Evolutionary conservation across 2,797 vertebrate genomes (phyloP).

Genomic region (Buphagus erythrorhynchus): DNA sequence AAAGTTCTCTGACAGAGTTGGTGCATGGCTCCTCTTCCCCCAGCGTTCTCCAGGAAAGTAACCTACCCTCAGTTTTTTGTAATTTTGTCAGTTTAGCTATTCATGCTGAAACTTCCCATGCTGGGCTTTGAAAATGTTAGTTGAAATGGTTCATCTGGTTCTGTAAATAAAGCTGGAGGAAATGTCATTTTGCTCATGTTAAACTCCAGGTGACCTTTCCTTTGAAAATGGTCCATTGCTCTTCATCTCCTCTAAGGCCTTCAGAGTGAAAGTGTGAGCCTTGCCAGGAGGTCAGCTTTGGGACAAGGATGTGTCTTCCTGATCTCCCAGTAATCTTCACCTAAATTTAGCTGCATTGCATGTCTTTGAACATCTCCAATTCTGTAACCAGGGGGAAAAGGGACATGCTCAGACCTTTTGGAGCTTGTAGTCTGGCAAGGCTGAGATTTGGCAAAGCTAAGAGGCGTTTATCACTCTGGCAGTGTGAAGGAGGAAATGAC

Average conservation of each 20-base stretch:
- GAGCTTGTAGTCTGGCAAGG: not conserved
- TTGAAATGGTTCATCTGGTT: slow-evolving; percentile 51
- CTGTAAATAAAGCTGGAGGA: slow-evolving; percentile 43
- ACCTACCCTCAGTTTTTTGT: not conserved
- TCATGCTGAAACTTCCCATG: not conserved
- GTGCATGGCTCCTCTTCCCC: not conserved
- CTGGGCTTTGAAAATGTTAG: slow-evolving; percentile 41
- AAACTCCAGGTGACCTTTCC: slow-evolving; percentile 53
- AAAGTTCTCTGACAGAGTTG: not conserved
- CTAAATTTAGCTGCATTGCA: not conserved
- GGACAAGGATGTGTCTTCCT: not conserved
- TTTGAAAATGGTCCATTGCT: slow-evolving; percentile 41
- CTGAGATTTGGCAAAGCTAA: not conserved
- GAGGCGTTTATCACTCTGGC: not conserved
- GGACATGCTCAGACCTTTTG: not conserved
- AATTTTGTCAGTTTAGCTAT: slow-evolving; percentile 5
- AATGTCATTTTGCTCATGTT: slow-evolving; percentile 41
- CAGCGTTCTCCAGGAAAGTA: not conserved
- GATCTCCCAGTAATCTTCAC: not conserved
- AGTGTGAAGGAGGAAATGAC: not conserved
- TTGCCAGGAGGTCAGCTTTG: slow-evolving; percentile 9
- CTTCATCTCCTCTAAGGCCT: not conserved
- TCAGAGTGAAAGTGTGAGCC: not conserved
- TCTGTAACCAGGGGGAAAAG: not conserved
- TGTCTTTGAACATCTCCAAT: not conserved